Percentiles rank a stretch among this genome's conserved stretches.
phyloP scores from a whole-genome alignment of 2,113 vertebrate genomes.

The Cathartes aura region DNA sequence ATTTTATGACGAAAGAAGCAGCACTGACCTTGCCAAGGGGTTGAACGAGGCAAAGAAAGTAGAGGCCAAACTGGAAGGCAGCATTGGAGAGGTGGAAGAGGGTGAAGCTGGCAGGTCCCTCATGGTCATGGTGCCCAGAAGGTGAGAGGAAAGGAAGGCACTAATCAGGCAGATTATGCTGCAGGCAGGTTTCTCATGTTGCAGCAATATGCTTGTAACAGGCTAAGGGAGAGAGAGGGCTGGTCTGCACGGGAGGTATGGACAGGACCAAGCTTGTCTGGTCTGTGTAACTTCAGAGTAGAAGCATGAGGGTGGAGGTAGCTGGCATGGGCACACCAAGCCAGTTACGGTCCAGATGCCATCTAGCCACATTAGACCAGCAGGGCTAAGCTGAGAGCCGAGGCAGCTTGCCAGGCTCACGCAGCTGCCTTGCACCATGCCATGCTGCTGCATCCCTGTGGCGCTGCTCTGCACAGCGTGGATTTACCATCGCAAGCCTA shows the following conservation, averaged over 20 bases:
- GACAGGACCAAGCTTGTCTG: neutral
- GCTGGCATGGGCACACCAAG: neutral
- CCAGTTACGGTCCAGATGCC: neutral
- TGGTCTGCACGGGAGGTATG: neutral
- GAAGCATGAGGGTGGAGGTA: neutral
- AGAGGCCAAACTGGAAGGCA: constrained; percentile 1
- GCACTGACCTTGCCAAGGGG: neutral
- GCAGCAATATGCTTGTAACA: neutral
- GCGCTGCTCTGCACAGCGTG: neutral
- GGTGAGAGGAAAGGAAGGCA: neutral
- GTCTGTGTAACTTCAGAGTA: neutral
- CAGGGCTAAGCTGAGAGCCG: neutral
- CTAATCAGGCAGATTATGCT: neutral
- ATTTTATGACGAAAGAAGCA: neutral
- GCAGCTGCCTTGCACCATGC: neutral
- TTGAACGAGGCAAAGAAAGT: neutral
- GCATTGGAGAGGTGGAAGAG: neutral
- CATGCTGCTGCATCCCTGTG: neutral
- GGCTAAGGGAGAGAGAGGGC: neutral
- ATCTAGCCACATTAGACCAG: neutral
- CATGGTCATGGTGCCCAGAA: neutral
- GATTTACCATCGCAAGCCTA: neutral
- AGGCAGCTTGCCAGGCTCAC: neutral
- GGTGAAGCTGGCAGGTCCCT: neutral
- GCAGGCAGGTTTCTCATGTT: neutral